phyloP scores from a whole-genome alignment of 2,113 vertebrate species.

The Thamnaconus septentrionalis region DNA sequence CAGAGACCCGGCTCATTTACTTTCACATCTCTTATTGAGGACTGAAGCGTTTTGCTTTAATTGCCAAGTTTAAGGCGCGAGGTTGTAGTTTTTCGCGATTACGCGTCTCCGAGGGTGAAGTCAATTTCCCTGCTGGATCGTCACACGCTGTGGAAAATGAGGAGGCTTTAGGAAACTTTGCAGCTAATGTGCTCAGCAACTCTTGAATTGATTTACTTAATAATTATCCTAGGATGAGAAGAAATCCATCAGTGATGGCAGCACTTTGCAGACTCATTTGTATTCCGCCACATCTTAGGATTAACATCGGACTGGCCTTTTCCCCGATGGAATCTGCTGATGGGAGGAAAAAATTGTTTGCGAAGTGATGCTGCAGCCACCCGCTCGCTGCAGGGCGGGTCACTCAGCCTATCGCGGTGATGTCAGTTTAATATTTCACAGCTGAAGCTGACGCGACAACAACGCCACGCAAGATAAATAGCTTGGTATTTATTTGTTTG shows the following conservation, averaged over 20 bases:
- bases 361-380: too few species aligned
- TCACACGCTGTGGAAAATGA: conserved; percentile 35
- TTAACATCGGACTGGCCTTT: too few species aligned
- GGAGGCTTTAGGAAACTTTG: conserved; percentile 48
- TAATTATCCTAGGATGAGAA: conserved; percentile 48
- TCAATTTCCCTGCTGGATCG: conserved; percentile 35
- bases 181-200: conserved; percentile 59
- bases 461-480: too few species aligned
- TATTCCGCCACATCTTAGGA: not conserved
- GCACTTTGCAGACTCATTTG: conserved; percentile 16
- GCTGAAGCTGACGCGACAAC: too few species aligned
- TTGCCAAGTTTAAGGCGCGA: conserved; percentile 45
- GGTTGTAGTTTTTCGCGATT: conserved; percentile 35
- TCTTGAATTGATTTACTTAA: conserved; percentile 62
- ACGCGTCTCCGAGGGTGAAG: conserved; percentile 44
- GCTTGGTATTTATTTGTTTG: too few species aligned
- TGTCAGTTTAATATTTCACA: too few species aligned
- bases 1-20: conserved; percentile 25
- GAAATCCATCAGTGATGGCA: conserved; percentile 57
- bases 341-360: too few species aligned
- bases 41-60: conserved; percentile 35
- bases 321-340: too few species aligned
- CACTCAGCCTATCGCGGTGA: too few species aligned
- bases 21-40: conserved; percentile 17
- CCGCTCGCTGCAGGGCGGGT: too few species aligned